Evolutionary conservation across 23 tunicate species (phyloP).

Genomic region (Oikopleura albicans): DNA sequence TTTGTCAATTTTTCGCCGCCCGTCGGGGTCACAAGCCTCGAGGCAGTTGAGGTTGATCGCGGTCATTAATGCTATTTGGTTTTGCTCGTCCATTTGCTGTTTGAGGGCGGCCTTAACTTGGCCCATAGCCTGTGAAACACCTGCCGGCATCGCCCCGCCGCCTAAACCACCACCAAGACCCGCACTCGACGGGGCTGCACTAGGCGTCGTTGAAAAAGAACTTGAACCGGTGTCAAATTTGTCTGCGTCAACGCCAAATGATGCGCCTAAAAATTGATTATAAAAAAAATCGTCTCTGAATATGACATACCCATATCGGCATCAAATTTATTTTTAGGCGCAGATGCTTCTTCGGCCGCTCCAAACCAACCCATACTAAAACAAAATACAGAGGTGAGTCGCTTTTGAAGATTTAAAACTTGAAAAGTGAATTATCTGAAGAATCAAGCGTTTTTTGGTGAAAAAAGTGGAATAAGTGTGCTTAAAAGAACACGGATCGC

Average conservation of each 20-base stretch:
- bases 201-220: not conserved
- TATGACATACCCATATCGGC: not conserved
- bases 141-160: not conserved
- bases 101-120: not conserved
- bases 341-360: not conserved
- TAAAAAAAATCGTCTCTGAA: too few relatives aligned
- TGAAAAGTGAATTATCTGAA: too few relatives aligned
- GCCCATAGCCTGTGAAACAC: not conserved
- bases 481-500: too few relatives aligned
- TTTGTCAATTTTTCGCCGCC: not conserved
- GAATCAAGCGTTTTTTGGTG: too few relatives aligned
- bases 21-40: slow-evolving; percentile 15
- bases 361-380: not conserved
- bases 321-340: not conserved
- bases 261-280: too few relatives aligned
- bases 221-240: not conserved
- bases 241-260: not conserved
- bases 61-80: not conserved
- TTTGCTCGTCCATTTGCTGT: not conserved
- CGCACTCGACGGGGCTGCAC: too few relatives aligned
- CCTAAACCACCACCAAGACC: not conserved
- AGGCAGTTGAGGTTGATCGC: not conserved
- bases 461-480: too few relatives aligned
- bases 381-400: not conserved
- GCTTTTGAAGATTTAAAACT: too few relatives aligned